Percentiles rank a stretch among this genome's conserved stretches.
Evolutionary conservation across 2,797 vertebrate genomes (phyloP).

Genomic region (Heliangelus exortis): DNA sequence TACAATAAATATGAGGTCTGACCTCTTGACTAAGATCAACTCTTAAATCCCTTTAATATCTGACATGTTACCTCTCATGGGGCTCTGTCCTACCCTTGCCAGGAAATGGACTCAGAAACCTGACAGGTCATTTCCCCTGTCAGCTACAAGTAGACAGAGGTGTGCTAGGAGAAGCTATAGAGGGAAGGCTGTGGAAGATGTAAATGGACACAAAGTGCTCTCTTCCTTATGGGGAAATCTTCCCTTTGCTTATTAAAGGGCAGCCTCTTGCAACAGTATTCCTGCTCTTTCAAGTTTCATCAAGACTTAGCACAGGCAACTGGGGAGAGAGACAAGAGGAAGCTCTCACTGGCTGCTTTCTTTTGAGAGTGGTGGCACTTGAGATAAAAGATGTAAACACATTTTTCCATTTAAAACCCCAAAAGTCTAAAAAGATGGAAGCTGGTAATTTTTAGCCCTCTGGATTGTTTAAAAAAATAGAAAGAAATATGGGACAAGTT

Average conservation of each 20-base stretch:
- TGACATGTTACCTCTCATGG: not conserved
- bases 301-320: not conserved
- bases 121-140: not conserved
- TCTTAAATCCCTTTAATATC: constrained; percentile 42
- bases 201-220: not conserved
- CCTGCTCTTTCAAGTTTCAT: not conserved
- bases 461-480: not conserved
- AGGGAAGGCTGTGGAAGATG: not conserved
- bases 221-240: not conserved
- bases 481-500: not conserved
- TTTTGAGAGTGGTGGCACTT: not conserved
- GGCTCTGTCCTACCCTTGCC: not conserved
- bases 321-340: not conserved
- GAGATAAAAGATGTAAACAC: not conserved
- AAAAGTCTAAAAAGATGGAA: not conserved
- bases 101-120: not conserved
- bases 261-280: not conserved
- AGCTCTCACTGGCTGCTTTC: not conserved
- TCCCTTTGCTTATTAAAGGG: not conserved
- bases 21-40: constrained; percentile 29
- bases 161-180: not conserved
- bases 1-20: constrained; percentile 20
- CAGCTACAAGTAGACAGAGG: not conserved
- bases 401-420: not conserved
- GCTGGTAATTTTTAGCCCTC: not conserved